Evolutionary conservation across 2,888 invertebrate genomes (phyloP), one percentile per base, ranked within the genome.

Genomic region (Lepidocyrtinus sp.): DNA sequence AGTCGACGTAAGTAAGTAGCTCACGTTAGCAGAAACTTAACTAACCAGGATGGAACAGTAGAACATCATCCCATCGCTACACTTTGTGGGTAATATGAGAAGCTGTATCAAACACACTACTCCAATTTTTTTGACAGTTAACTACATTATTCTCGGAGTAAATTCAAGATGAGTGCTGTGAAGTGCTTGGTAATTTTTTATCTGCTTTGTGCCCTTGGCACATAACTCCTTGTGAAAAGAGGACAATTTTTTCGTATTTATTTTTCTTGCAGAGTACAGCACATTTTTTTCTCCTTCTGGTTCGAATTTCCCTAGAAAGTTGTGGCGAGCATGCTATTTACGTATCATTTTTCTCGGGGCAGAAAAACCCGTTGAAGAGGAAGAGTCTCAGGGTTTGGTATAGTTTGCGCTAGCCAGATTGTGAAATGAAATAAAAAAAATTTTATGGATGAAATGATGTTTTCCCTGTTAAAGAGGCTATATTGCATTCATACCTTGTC

Each of bases 71-170:
- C 36, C 36, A 36, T 12, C n/a, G n/a, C 12, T 36, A 36, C 12
- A 36, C 36, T 36, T 36, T 36, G 36, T 36, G 12, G 36, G 36
- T 36, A 36, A 36, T 36, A 36, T 36, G 36, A 36, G 36, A 36
- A 36, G 36, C 5, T 36, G 36, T 22, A 74, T 50, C 21, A 64
- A 55, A 70, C 70, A 55, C 64, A 64, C 64, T 76, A 76, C 70
- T 70, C 55, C 76, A 71, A 76, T 76, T 76, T 76, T 75, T 76
- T 27, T 69, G 75, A 75, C 75, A 69, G 67, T 65, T 67, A 36
- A 36, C 36, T 36, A 5, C 36, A 36, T 36, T 36, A 36, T 36
- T 36, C 5, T 36, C 12, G 12, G 12, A 36, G 36, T 36, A 36
- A 36, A 36, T 36, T 36, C 36, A 36, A 36, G 36, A 36, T 36